Percentiles rank a stretch among this genome's conserved stretches.
Evolutionary conservation across 1,140 invertebrate genomes (phyloP).

Genomic region (Pseudomyrmex gracilis): DNA sequence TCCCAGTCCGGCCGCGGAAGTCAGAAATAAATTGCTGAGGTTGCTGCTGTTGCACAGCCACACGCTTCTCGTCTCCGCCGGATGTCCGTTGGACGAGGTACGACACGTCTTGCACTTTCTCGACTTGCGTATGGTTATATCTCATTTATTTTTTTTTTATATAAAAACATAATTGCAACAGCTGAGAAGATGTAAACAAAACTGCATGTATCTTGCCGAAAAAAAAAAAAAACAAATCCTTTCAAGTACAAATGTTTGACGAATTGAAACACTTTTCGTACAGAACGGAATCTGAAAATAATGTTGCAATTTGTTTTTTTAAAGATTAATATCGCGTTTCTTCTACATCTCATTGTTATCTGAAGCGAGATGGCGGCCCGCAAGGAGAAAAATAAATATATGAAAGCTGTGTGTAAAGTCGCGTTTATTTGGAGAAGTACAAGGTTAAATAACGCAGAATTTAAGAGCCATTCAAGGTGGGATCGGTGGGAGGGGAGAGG

Average conservation of each 20-base stretch:
- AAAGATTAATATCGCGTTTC: not conserved
- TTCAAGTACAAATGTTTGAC: not conserved
- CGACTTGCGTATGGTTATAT: not conserved
- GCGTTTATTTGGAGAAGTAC: conserved; percentile 41
- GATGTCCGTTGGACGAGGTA: conserved; percentile 97
- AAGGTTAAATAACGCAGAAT: conserved; percentile 37
- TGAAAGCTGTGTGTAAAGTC: not conserved
- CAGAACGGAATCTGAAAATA: not conserved
- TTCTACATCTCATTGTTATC: not conserved
- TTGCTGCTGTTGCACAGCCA: conserved; percentile 95
- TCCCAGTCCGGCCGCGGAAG: conserved; percentile 91
- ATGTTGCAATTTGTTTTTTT: not conserved
- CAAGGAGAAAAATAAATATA: not conserved
- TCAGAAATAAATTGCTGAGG: conserved; percentile 96
- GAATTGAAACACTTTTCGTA: not conserved
- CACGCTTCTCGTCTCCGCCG: conserved; percentile 92
- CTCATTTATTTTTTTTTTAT: not conserved
- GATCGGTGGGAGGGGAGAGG: conserved; percentile 26
- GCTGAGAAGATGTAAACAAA: not conserved
- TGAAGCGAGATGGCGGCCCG: not conserved
- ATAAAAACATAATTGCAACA: not conserved
- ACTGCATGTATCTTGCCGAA: not conserved
- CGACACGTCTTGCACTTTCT: not conserved
- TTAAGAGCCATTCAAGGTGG: conserved; percentile 56
- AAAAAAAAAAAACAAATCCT: no score